These are phyloP conservation scores for Poeciliopsis turrubarensis DNA, from an alignment of 2,113 vertebrate species.

Conservation along the genomic window DNA sequence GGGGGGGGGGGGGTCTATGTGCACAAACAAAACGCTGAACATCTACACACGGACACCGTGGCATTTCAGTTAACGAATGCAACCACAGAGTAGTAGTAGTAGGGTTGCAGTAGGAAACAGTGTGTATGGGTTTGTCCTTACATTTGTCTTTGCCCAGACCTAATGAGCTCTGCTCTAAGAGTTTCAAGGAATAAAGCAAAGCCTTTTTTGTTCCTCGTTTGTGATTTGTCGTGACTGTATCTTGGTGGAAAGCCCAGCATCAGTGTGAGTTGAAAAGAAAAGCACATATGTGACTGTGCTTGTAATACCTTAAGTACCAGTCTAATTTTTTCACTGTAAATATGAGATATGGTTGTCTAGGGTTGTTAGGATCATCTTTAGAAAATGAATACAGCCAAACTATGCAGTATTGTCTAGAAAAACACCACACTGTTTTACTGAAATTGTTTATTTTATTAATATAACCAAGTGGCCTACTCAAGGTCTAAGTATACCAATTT, in stretches of 20 bases:
- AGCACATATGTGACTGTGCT: constrained; percentile 18
- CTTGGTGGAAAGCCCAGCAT: constrained; percentile 22
- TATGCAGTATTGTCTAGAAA: no score
- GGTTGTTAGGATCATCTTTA: no score
- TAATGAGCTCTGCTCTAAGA: constrained; percentile 37
- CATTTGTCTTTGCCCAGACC: constrained; percentile 30
- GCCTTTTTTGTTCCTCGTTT: constrained; percentile 43
- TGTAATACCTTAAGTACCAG: neutral
- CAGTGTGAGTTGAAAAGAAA: constrained; percentile 26
- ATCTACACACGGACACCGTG: constrained; percentile 47
- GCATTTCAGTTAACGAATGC: constrained; percentile 62
- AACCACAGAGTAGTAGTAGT: constrained; percentile 24
- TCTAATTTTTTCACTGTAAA: no score
- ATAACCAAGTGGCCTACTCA: no score
- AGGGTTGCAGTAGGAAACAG: constrained; percentile 11
- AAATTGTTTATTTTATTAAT: no score
- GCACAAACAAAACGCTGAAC: constrained; percentile 38
- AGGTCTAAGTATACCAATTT: no score
- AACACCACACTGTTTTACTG: no score
- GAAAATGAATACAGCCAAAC: no score
- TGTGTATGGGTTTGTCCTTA: constrained; percentile 13
- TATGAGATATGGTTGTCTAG: no score
- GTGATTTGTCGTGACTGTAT: constrained; percentile 37
- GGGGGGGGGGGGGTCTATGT: constrained; percentile 28
- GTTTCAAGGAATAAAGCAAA: constrained; percentile 34